These are phyloP conservation scores for Coilia nasus DNA, from an alignment of 2,797 vertebrate genomes.

Conservation along the genomic window DNA sequence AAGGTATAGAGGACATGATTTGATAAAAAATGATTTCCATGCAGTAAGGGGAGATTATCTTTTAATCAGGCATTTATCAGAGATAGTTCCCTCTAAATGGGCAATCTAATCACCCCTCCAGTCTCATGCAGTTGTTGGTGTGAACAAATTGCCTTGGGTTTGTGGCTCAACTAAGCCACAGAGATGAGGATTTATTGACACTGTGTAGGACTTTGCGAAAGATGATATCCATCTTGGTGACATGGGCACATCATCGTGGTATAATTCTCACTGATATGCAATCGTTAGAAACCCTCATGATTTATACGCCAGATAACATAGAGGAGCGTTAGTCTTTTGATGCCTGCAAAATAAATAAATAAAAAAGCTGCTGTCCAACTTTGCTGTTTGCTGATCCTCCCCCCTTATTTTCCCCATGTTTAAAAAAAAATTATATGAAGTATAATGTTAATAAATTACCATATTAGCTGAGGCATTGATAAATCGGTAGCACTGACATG, in stretches of 20 bases:
- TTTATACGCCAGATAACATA: background rate
- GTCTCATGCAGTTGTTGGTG: conserved; percentile 23
- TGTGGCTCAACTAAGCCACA: conserved; percentile 14
- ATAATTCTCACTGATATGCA: conserved; percentile 25
- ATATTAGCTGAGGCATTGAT: conserved; percentile 18
- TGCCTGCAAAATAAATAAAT: background rate
- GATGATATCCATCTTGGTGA: conserved; percentile 9
- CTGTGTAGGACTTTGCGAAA: conserved; percentile 8
- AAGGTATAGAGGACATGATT: conserved; percentile 6
- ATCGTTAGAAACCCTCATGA: conserved; percentile 14
- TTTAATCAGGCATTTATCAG: conserved; percentile 26
- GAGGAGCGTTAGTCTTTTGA: conserved; percentile 5
- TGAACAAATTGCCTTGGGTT: conserved; percentile 16
- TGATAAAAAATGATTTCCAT: conserved; percentile 9
- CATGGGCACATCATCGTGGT: conserved; percentile 20
- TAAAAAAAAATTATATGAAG: background rate
- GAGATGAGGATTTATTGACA: conserved; percentile 23
- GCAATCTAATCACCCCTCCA: conserved; percentile 19
- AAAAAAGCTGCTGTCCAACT: background rate
- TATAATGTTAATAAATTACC: conserved; percentile 20
- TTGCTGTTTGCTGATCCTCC: background rate
- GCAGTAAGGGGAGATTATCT: conserved; percentile 20
- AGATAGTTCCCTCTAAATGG: conserved; percentile 21
- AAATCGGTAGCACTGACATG: conserved; percentile 11
- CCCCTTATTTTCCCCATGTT: background rate